These are phyloP conservation scores for Bombus superbus DNA, from an alignment of 1,140 invertebrate species.

Conservation along the genomic window DNA sequence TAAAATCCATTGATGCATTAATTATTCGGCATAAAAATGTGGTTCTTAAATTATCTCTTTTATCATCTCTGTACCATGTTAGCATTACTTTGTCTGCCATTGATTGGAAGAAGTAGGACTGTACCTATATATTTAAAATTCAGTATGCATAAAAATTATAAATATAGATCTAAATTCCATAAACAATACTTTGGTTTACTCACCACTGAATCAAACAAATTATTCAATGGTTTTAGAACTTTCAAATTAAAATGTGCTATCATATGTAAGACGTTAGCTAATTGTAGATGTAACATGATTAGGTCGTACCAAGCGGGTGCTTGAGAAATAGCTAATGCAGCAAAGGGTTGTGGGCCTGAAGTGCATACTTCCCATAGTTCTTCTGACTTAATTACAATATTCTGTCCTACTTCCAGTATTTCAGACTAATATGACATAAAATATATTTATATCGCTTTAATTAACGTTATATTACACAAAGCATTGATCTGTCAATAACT, in stretches of 20 bases:
- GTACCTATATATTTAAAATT: conserved; percentile 72
- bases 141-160: not conserved
- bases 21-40: conserved; percentile 87
- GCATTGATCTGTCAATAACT: conserved; percentile 55
- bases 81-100: conserved; percentile 80
- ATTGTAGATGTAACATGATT: conserved; percentile 90
- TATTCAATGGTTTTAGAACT: conserved; percentile 87
- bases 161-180: not conserved
- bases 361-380: conserved; percentile 86
- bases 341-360: conserved; percentile 85
- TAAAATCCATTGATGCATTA: conserved; percentile 85
- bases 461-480: not conserved
- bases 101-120: conserved; percentile 83
- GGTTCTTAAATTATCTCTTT: conserved; percentile 82
- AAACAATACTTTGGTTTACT: conserved; percentile 63
- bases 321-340: conserved; percentile 90
- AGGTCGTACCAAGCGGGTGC: conserved; percentile 89
- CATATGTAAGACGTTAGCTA: conserved; percentile 90
- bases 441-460: not conserved
- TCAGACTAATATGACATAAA: conserved; percentile 67
- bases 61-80: conserved; percentile 80
- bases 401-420: conserved; percentile 72
- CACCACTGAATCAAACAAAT: conserved; percentile 90
- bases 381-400: conserved; percentile 84
- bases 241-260: conserved; percentile 91